Conservation (phyloP, 2,797 vertebrate genomes). For the Mormyrops boulengeri region DNA sequence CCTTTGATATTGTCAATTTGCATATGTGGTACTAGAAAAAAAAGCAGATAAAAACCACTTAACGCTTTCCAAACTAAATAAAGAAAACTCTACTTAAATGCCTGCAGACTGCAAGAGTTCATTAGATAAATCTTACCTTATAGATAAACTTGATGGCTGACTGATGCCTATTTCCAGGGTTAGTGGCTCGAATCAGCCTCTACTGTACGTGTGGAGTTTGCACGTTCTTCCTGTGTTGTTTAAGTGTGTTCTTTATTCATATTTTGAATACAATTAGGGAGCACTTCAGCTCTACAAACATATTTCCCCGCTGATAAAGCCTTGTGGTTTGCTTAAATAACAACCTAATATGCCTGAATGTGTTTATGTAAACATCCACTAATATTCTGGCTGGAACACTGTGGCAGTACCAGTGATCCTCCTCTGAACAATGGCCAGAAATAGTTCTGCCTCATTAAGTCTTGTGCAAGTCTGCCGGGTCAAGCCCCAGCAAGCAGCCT, state of each 20-base stretch:
- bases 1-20: constrained; percentile 77
- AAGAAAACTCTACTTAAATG: not conserved
- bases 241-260: not conserved
- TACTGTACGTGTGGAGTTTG: not conserved
- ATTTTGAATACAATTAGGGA: not conserved
- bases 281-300: not conserved
- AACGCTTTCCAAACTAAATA: not conserved
- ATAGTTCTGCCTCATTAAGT: not conserved
- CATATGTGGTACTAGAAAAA: constrained; percentile 83
- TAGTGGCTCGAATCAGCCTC: not conserved
- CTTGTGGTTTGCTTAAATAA: not conserved
- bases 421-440: not conserved
- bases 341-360: not conserved
- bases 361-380: not conserved
- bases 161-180: not conserved
- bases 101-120: not conserved
- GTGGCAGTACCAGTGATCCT: not conserved
- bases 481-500: constrained; percentile 34
- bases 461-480: constrained; percentile 17
- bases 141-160: not conserved
- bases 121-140: not conserved
- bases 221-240: not conserved
- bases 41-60: constrained; percentile 17
- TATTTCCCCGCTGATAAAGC: not conserved
- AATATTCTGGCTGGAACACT: not conserved